phyloP scores from a whole-genome alignment of 1,140 invertebrate genomes.

The Zaprionus inermis region DNA sequence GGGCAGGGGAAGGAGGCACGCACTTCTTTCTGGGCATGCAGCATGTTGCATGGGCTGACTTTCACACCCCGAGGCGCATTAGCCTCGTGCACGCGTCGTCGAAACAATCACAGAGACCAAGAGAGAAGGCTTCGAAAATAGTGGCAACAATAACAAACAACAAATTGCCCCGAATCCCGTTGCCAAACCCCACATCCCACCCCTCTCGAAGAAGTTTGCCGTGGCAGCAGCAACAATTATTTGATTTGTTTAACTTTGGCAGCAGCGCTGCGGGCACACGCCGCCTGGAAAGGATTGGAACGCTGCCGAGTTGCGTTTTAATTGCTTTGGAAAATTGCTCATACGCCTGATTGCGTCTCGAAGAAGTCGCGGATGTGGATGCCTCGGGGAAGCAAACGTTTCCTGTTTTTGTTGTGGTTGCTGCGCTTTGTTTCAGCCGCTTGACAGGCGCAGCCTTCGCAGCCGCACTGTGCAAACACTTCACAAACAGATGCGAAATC shows the following conservation, averaged over 20 bases:
- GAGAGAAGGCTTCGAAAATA: slow-evolving; percentile 54
- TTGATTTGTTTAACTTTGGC: slow-evolving; percentile 78
- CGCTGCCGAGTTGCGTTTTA: slow-evolving; percentile 75
- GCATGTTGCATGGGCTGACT: slow-evolving; percentile 48
- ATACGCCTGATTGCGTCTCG: slow-evolving; percentile 71
- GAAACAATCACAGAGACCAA: slow-evolving; percentile 62
- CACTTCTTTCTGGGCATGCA: slow-evolving; percentile 10
- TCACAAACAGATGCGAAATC: slow-evolving; percentile 64
- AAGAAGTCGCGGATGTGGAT: slow-evolving; percentile 70
- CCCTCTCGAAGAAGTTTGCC: slow-evolving; percentile 58
- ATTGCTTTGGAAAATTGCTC: slow-evolving; percentile 79
- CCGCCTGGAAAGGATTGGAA: slow-evolving; percentile 60
- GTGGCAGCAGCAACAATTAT: slow-evolving; percentile 68
- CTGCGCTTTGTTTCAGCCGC: slow-evolving; percentile 52
- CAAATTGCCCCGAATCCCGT: slow-evolving; percentile 77
- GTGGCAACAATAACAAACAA: slow-evolving; percentile 72
- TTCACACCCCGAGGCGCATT: slow-evolving; percentile 75
- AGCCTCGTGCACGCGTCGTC: slow-evolving; percentile 65
- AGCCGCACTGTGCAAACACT: slow-evolving; percentile 71
- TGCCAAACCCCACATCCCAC: background rate
- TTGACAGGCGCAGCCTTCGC: slow-evolving; percentile 54
- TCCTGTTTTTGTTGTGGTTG: slow-evolving; percentile 25
- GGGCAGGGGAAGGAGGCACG: background rate
- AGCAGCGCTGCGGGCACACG: slow-evolving; percentile 39
- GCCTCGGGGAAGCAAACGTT: no score